Base-by-base conservation (phyloP, 1,140 invertebrate species). In the Sarcophaga bullata region DNA sequence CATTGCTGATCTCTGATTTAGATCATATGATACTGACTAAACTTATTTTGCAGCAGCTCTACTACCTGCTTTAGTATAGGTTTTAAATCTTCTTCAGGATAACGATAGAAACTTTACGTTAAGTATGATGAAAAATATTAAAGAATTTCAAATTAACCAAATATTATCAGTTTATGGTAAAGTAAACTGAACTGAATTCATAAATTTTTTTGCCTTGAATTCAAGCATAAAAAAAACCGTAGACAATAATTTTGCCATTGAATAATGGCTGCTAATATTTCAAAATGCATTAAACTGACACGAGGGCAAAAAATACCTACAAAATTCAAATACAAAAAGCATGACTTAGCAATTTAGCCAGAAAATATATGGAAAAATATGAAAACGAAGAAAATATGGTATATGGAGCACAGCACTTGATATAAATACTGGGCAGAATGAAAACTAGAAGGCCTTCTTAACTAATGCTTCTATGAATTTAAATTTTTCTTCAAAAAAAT, bases 401-500 rank as follows among this genome's bases (percentile, higher is more conserved):
- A 68, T 68, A 68, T 68, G 17, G 62, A 68, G 62, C 62, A 68
- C 62, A 68, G 62, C 62, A 68, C 62, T 68, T 68, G 62, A 68
- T 25, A 68, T 68, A 19, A 17, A 68, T 68, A 19, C 19, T 68
- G 19, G 15, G 54, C 62, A 68, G 62, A 68, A 68, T 68, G 62
- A 68, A 68, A 68, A 68, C 62, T 68, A 25, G 62, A 68, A 68
- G 62, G 62, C 62, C 62, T 25, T 6, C 62, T 68, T 68, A 68
- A 19, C 62, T 68, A 68, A 68, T 68, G 62, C 19, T 68, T 68
- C 62, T 9, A 17, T 19, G 62, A 68, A 68, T 17, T 68, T 68
- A 6, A 19, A 68, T 25, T n/a, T 17, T 58, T 58, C 25, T n/a
- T 68, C 0, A 68, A 25, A 10, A 19, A 8, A 25, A 8, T 25